Conservation (phyloP, 1,140 invertebrate species). For the Ceratosolen fusciceps region DNA sequence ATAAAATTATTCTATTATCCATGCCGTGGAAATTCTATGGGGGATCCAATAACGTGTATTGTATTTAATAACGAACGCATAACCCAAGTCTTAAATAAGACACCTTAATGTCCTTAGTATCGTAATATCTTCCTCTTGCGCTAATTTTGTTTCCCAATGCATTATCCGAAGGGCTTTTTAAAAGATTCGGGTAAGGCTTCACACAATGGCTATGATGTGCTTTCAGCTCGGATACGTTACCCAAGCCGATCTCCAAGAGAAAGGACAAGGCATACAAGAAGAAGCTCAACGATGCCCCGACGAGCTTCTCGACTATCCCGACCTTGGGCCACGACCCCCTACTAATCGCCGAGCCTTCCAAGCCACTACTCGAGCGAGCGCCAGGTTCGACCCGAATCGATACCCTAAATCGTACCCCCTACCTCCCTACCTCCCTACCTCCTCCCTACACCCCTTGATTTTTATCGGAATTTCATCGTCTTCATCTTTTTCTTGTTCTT, state of each 20-base stretch:
- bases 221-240: constrained; percentile 65
- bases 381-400: constrained; percentile 57
- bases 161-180: no score
- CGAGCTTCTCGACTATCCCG: constrained; percentile 41
- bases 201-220: background rate
- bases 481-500: no score
- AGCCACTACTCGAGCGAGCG: constrained; percentile 54
- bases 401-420: background rate
- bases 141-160: no score
- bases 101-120: no score
- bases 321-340: background rate
- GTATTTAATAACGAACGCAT: no score
- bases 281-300: constrained; percentile 62
- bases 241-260: constrained; percentile 68
- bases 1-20: no score
- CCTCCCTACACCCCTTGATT: no score
- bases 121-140: no score
- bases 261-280: constrained; percentile 72
- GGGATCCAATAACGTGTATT: no score
- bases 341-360: constrained; percentile 30
- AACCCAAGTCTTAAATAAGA: no score
- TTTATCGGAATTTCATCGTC: no score
- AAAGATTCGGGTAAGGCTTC: background rate
- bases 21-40: no score
- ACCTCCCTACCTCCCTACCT: background rate